Evolutionary conservation across 92 coral and sea anemone genomes (phyloP).

Genomic region (Bergia puertoricense): DNA sequence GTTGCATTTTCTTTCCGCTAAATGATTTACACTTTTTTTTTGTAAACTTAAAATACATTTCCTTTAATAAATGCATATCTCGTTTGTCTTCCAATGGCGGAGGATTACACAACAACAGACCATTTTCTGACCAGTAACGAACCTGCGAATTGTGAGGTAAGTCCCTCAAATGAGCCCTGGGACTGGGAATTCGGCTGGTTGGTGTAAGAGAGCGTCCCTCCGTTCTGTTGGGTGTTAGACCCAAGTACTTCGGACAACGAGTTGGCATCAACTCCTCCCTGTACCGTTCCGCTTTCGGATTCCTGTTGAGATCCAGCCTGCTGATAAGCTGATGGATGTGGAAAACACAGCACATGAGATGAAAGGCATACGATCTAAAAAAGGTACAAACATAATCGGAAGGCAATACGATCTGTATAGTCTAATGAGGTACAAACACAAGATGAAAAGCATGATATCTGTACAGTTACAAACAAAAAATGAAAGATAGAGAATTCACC

Average conservation of each 20-base stretch:
- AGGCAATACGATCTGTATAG: no score
- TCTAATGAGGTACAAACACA: background rate
- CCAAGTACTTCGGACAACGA: constrained; percentile 16
- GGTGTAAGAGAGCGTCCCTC: constrained; percentile 22
- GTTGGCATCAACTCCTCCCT: constrained; percentile 2
- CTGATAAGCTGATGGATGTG: background rate
- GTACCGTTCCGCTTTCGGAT: background rate
- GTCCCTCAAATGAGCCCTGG: background rate
- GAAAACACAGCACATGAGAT: background rate
- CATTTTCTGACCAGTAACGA: background rate
- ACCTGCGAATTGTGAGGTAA: constrained; percentile 19
- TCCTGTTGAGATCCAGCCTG: constrained; percentile 3
- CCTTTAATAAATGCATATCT: no score
- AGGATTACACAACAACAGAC: no score
- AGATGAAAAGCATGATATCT: background rate
- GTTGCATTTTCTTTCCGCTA: no score
- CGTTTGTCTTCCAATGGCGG: no score
- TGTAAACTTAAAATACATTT: no score
- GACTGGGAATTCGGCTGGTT: constrained; percentile 17
- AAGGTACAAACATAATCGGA: background rate
- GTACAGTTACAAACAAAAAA: no score
- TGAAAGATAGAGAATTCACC: no score
- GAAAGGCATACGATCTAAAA: no score
- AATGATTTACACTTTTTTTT: no score
- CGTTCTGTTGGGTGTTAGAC: constrained; percentile 7